Evolutionary conservation across 2,797 vertebrate genomes (phyloP), one percentile per base, ranked within the genome.

Genomic region (Characodon lateralis): DNA sequence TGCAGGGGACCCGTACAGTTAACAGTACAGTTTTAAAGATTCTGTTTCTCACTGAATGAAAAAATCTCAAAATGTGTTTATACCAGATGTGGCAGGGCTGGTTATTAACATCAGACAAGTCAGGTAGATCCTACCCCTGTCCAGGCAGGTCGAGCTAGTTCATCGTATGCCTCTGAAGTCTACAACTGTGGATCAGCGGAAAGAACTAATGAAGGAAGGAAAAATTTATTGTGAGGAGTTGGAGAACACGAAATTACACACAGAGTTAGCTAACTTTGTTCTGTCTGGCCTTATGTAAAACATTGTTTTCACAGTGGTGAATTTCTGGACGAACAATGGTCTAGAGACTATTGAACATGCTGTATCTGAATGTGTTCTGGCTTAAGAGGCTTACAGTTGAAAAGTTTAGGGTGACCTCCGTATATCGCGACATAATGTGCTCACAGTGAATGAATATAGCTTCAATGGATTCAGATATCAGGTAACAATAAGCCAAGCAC

Each of bases 311-410:
- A 95, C 93, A 93, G 87, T 93, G 94, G 94, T 94, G 94, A 93
- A 94, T 95, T 94, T 72, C 94, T 78, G 79, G 81, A 73, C 48
- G 83, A 94, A 95, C 93, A 95, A 95, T 93, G 85, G 89, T 94
- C 94, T 50, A 84, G 90, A 93, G 94, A 94, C 91, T 92, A 89
- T 93, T 93, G 91, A 89, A 95, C 92, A 95, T 83, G 92, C 91
- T 93, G 90, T 91, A 94, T 95, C 93, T 93, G 89, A 90, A 94
- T 90, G 92, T 90, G 89, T 93, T 94, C 92, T 87, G 93, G 90
- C 90, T 92, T 95, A 95, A 95, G 94, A 94, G 92, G 94, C 94
- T 96, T 95, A 95, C 78, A 87, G 88, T 87, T 86, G 89, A 93
- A 95, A 95, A 94, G 91, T 94, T 95, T 91, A 35, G 92, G 86